A percentile compares a stretch with the other conserved stretches of the same genome.
Conservation (phyloP, 2,888 invertebrate genomes). For the Thalpophila matura region DNA sequence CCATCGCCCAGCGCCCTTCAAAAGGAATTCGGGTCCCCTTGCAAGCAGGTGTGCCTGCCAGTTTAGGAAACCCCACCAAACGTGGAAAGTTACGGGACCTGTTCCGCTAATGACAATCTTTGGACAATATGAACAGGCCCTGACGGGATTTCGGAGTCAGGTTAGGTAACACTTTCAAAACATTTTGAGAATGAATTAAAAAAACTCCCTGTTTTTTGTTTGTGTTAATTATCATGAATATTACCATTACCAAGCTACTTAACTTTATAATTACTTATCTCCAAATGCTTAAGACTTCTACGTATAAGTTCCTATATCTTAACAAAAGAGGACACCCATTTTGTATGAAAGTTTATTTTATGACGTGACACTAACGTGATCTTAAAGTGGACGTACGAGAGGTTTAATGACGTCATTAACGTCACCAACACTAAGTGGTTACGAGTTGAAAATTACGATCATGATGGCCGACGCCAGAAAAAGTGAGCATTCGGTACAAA, state of each 20-base stretch:
- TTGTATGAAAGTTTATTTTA: slow-evolving; percentile 58
- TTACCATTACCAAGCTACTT: too few relatives aligned
- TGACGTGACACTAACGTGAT: slow-evolving; percentile 56
- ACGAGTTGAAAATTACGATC: slow-evolving; percentile 52
- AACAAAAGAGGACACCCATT: slow-evolving; percentile 46
- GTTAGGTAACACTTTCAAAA: slow-evolving; percentile 5
- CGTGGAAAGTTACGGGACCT: slow-evolving; percentile 76
- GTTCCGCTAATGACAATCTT: slow-evolving; percentile 70
- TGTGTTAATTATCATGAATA: slow-evolving; percentile 6
- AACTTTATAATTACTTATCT: too few relatives aligned
- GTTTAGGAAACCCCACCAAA: slow-evolving; percentile 73
- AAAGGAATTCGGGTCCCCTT: slow-evolving; percentile 71
- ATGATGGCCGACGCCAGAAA: slow-evolving; percentile 30
- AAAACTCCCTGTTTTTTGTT: neutral
- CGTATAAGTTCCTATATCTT: too few relatives aligned
- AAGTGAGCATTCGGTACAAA: slow-evolving; percentile 31
- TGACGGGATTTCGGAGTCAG: neutral
- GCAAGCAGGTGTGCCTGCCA: slow-evolving; percentile 79
- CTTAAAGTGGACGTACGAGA: slow-evolving; percentile 48
- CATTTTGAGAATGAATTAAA: slow-evolving; percentile 4
- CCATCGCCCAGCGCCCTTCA: slow-evolving; percentile 65
- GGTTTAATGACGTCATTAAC: slow-evolving; percentile 62
- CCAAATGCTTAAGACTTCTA: slow-evolving; percentile 26
- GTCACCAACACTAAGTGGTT: slow-evolving; percentile 57
- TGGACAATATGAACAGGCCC: slow-evolving; percentile 49